Base-by-base conservation (phyloP, 2,888 invertebrate species). In the Caenorhabditis macrosperma region DNA sequence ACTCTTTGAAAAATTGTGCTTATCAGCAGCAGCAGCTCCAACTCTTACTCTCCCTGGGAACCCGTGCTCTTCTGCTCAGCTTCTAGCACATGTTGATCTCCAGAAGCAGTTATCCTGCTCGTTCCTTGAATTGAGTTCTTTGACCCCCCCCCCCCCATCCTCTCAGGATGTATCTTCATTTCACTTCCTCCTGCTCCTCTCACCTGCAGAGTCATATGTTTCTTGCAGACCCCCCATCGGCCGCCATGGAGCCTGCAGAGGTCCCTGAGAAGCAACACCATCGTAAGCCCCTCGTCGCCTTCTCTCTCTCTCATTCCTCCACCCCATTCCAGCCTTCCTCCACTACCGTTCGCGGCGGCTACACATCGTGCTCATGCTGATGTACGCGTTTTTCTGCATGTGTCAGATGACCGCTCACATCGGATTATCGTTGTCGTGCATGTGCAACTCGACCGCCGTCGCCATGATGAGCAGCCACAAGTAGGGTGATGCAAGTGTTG, bases 381-480 rank as follows among this genome's bases (percentile, higher is more conserved):
- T 86, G 85, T 69, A 77, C 38, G 84, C 82, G 7, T 86, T 81
- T 50, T 86, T 85, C 77, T 84, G 81, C 59, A 78, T 83, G 71
- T 76, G 82, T 44, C 82, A 82, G 44, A 83, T 82, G 69, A 75
- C 84, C 9, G 72, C 79, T 17, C 86, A 83, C 48, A 83, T 87
- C 24, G 86, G 87, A 63, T 79, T 87, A 63, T 78, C 87, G 9
- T 44, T 87, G 67, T 82, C 82, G 17, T 87, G 87, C 38, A 85
- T 87, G 84, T 82, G 85, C 22, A 87, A 87, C 52, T 82, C 86
- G 2, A 87, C 87, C 17, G 87, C 86, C 12, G 81, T 85, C 20
- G 80, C 83, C 9, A 22, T 79, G 66, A 46, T 64, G 54, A 50
- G 26, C n/a, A n/a, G n/a, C 17, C 10, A 35, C 17, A 64, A 46